Base-by-base conservation (phyloP, 2,113 vertebrate species). In the Geothlypis trichas region DNA sequence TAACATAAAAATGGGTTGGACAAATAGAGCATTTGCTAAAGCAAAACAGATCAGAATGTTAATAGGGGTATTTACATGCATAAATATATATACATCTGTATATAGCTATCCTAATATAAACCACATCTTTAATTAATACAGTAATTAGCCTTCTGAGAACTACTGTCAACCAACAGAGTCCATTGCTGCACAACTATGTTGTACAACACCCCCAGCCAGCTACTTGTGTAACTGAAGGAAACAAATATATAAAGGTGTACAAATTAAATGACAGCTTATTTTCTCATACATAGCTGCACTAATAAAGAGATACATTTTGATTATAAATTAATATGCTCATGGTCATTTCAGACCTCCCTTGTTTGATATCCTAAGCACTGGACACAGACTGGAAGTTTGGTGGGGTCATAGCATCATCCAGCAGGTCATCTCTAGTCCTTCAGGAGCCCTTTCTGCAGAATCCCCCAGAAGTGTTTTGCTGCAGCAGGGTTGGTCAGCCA, bases 341-440 rank as follows among this genome's bases (percentile, higher is more conserved):
- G 42, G 66, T 24, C 54, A 94, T 82, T 91, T 87, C 46, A 52
- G 33, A 59, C 72, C 89, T 91, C 90, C 35, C 69, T 95, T 68
- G 72, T 89, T 84, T 93, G 26, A 28, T 63, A 46, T 35, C 75
- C 49, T 86, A 75, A 76, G 78, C 35, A 61, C 27, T 79, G 80
- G 65, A 62, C 82, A 44, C 35, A 15, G 12, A 5, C 24, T 63
- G 65, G 76, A 92, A 79, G 83, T 95, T 16, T 37, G 86, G 52
- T 88, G 72, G 72, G 47, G 42, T 74, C 41, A 5, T 1, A 7
- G 11, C 33, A 4, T 3, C 5, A 46, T 20, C 0, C 1, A 72
- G 41, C 14, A 57, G 44, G 16, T 49, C 46, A 23, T 10, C 46
- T 61, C 68, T 9, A 11, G 19, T 17, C 63, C 55, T 73, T 54